Evolutionary conservation across 2,797 vertebrate genomes (phyloP).

Genomic region (Phrynocephalus guinanensis): DNA sequence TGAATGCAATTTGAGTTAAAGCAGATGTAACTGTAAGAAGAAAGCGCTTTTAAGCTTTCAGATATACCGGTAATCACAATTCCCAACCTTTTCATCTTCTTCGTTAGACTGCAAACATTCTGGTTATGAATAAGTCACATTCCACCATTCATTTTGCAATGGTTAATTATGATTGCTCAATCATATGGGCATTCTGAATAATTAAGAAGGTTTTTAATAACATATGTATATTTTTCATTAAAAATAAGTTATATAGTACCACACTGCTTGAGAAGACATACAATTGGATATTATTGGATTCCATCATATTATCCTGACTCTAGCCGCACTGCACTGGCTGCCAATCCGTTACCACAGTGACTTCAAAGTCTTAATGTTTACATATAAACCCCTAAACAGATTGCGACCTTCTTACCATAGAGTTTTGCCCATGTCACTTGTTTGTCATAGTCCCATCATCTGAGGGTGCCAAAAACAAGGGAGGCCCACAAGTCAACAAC

Average conservation of each 20-base stretch:
- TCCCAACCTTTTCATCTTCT: conserved; percentile 44
- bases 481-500: too few relatives aligned
- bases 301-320: too few relatives aligned
- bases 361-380: too few relatives aligned
- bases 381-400: too few relatives aligned
- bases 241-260: background rate
- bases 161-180: conserved; percentile 65
- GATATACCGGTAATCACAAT: conserved; percentile 40
- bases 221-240: conserved; percentile 7
- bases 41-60: conserved; percentile 50
- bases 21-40: conserved; percentile 51
- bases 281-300: conserved; percentile 30
- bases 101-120: conserved; percentile 55
- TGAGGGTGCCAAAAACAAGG: too few relatives aligned
- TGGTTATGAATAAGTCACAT: conserved; percentile 61
- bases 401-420: too few relatives aligned
- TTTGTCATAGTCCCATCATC: too few relatives aligned
- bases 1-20: conserved; percentile 57
- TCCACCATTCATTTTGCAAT: conserved; percentile 47
- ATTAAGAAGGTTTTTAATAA: conserved; percentile 57
- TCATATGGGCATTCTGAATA: conserved; percentile 52
- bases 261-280: background rate
- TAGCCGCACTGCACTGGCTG: too few relatives aligned
- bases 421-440: too few relatives aligned
- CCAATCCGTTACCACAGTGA: too few relatives aligned